These are phyloP conservation scores for Noctua janthe DNA, from an alignment of 2,888 invertebrate species.

Conservation along the genomic window DNA sequence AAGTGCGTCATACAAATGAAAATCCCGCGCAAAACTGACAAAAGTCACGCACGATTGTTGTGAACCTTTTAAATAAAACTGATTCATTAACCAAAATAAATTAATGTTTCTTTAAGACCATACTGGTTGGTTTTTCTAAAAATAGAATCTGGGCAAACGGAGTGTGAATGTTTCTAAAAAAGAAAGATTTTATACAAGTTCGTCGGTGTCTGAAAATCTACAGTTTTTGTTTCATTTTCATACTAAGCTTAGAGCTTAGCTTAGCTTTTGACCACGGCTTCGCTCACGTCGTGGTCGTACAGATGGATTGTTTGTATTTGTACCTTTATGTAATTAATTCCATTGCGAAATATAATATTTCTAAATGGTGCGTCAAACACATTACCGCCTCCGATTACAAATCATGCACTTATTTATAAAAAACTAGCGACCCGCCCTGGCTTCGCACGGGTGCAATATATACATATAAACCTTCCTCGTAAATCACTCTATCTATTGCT, in stretches of 20 bases:
- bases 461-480: no score
- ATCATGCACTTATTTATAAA: background rate
- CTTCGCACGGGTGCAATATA: no score
- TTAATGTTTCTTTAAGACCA: background rate
- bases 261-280: background rate
- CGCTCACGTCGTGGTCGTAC: background rate
- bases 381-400: background rate
- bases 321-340: background rate
- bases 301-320: background rate
- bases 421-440: background rate
- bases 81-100: constrained; percentile 24
- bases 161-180: background rate
- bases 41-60: constrained; percentile 16
- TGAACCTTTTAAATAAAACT: constrained; percentile 19
- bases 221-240: no score
- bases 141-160: background rate
- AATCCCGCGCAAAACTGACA: constrained; percentile 22
- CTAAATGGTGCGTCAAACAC: background rate
- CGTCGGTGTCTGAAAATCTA: background rate
- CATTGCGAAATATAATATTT: background rate
- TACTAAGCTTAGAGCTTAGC: background rate
- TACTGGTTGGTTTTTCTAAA: background rate
- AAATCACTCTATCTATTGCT: no score
- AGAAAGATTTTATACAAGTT: no score
- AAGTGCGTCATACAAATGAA: constrained; percentile 32